phyloP scores from a whole-genome alignment of 2,113 vertebrate genomes.

The Gadus chalcogrammus region DNA sequence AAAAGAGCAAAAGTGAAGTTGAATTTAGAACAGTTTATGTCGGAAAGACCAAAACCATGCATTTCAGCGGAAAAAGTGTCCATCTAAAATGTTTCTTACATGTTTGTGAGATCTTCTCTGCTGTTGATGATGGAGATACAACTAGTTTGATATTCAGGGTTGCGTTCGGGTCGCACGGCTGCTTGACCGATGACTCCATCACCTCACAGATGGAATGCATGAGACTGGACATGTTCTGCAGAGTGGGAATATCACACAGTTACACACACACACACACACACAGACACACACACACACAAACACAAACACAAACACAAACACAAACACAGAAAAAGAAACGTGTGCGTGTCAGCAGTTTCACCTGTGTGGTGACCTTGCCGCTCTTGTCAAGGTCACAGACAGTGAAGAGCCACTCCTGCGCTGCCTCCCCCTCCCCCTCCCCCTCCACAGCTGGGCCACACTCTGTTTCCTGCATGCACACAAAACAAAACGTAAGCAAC shows the following conservation, averaged over 20 bases:
- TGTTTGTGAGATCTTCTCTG: slow-evolving; percentile 45
- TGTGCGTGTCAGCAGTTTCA: slow-evolving; percentile 43
- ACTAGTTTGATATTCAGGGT: slow-evolving; percentile 85
- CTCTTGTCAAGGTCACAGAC: slow-evolving; percentile 89
- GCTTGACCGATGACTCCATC: slow-evolving; percentile 84
- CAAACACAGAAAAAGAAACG: background rate
- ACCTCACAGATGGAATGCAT: slow-evolving; percentile 88
- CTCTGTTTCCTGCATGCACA: slow-evolving; percentile 74
- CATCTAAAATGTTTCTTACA: slow-evolving; percentile 57
- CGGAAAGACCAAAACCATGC: too few relatives aligned
- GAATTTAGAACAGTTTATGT: too few relatives aligned
- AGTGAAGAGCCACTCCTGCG: slow-evolving; percentile 90
- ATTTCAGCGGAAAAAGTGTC: too few relatives aligned
- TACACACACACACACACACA: background rate
- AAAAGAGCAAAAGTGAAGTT: too few relatives aligned
- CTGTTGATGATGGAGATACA: slow-evolving; percentile 77
- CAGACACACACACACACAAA: slow-evolving; percentile 4
- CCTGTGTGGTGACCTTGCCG: slow-evolving; percentile 84
- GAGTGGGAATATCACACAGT: slow-evolving; percentile 2
- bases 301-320: slow-evolving; percentile 2
- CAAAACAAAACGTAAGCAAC: too few relatives aligned
- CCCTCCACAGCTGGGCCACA: slow-evolving; percentile 70
- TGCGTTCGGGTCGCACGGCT: slow-evolving; percentile 74
- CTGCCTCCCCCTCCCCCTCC: slow-evolving; percentile 62
- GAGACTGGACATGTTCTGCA: slow-evolving; percentile 86